phyloP scores from a whole-genome alignment of 2,797 vertebrate species.

The Sorex maritimensis region DNA sequence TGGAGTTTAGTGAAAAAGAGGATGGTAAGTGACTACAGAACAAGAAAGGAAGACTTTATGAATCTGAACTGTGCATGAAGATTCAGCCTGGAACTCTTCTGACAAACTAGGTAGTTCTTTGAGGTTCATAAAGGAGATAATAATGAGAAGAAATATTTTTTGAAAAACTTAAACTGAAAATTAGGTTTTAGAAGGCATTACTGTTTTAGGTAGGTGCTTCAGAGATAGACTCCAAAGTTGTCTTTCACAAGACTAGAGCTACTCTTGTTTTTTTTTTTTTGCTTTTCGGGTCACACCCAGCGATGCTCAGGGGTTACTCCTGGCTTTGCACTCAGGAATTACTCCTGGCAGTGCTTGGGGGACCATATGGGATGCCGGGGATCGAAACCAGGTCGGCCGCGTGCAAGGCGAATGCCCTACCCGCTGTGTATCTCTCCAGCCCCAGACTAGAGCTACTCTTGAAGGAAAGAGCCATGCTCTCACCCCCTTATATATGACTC shows the following conservation, averaged over 20 bases:
- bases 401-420: too few species aligned
- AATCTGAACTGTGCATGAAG: background rate
- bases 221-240: background rate
- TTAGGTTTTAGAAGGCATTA: background rate
- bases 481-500: background rate
- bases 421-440: too few species aligned
- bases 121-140: background rate
- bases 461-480: background rate
- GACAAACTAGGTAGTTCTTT: background rate
- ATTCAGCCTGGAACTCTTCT: slow-evolving; percentile 39
- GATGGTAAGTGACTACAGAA: background rate
- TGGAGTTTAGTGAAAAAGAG: slow-evolving; percentile 15
- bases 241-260: background rate
- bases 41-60: slow-evolving; percentile 23
- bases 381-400: too few species aligned
- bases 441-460: background rate
- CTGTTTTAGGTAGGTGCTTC: slow-evolving; percentile 32
- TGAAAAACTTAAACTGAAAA: slow-evolving; percentile 27
- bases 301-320: too few species aligned
- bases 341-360: too few species aligned
- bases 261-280: too few species aligned
- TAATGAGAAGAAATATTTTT: slow-evolving; percentile 26
- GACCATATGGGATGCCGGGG: too few species aligned
- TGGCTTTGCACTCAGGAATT: too few species aligned
- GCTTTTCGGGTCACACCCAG: too few species aligned